phyloP scores from a whole-genome alignment of 23 tunicate species.

The Halocynthia roretzi region DNA sequence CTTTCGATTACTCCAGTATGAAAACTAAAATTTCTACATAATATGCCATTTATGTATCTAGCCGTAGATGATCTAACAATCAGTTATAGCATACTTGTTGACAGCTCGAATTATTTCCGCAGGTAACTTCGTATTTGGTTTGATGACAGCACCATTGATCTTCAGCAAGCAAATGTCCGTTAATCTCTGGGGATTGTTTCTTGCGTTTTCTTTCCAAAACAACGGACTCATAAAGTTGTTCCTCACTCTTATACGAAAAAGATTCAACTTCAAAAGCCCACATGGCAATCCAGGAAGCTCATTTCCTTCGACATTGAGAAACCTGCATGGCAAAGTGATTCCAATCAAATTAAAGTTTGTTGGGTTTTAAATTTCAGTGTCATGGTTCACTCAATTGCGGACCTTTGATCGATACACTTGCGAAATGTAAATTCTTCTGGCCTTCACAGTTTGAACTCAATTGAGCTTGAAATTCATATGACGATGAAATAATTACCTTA shows the following conservation, averaged over 20 bases:
- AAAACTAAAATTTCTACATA: background rate
- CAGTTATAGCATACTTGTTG: background rate
- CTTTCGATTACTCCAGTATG: background rate
- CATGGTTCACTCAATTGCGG: too few relatives aligned
- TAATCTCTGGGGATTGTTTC: constrained; percentile 74
- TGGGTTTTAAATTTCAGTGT: too few relatives aligned
- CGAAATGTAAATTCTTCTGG: too few relatives aligned
- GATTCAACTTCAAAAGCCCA: constrained; percentile 44
- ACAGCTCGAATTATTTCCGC: constrained; percentile 11
- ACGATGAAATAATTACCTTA: constrained; percentile 33
- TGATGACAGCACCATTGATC: constrained; percentile 17
- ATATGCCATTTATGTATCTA: background rate
- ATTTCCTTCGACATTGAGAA: constrained; percentile 84
- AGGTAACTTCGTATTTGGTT: constrained; percentile 21
- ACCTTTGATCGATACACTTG: too few relatives aligned
- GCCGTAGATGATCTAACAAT: background rate
- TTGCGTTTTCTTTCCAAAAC: constrained; percentile 87
- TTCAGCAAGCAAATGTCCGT: constrained; percentile 42
- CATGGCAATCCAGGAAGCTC: constrained; percentile 83
- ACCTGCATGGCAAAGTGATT: constrained; percentile 20
- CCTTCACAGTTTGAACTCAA: too few relatives aligned
- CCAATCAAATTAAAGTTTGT: background rate
- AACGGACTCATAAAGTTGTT: constrained; percentile 82
- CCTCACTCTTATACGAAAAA: constrained; percentile 63
- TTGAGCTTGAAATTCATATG: background rate